Base-by-base conservation (phyloP, 1,140 invertebrate genomes). In the Ptiloglossa arizonensis region DNA sequence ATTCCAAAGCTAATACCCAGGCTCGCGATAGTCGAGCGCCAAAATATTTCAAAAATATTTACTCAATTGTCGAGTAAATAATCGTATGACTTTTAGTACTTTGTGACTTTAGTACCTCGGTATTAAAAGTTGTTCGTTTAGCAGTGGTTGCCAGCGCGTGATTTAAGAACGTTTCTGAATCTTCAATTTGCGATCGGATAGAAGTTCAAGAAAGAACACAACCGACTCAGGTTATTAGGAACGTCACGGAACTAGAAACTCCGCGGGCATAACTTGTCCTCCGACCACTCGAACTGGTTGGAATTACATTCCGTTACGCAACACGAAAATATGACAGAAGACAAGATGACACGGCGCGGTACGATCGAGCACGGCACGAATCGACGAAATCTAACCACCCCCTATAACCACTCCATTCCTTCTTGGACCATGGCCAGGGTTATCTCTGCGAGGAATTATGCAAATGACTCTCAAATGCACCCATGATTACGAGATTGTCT, bases 291-390 rank as follows among this genome's bases (percentile, higher is more conserved):
- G 57, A 71, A 70, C 67, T 71, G 67, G 46, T n/a, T 41, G 56
- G 35, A 41, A 77, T 77, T 72, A 27, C 44, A 72, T 71, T 62
- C 56, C 57, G 59, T 60, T 81, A 74, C 80, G 69, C 59, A 66
- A 81, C 68, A 84, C 44, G 81, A 54, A 62, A 60, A 76, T 56
- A 69, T 44, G 68, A 56, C 50, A 62, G 60, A 66, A 62, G 56
- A 59, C 44, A 41, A 59, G 76, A 85, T 81, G 85, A 88, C 85
- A 86, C 86, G 79, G 80, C 80, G 69, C 80, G 89, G 87, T 86
- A 87, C 88, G 76, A 63, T 80, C 59, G 80, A 87, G 81, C 57
- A 84, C 78, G 87, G 85, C 86, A 89, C 87, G 85, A 85, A 83
- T 86, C 80, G 77, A 83, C 82, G 50, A 70, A 68, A 73, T 57